These are phyloP conservation scores for Glyptemys insculpta DNA, from an alignment of 2,797 vertebrate genomes.

Conservation along the genomic window DNA sequence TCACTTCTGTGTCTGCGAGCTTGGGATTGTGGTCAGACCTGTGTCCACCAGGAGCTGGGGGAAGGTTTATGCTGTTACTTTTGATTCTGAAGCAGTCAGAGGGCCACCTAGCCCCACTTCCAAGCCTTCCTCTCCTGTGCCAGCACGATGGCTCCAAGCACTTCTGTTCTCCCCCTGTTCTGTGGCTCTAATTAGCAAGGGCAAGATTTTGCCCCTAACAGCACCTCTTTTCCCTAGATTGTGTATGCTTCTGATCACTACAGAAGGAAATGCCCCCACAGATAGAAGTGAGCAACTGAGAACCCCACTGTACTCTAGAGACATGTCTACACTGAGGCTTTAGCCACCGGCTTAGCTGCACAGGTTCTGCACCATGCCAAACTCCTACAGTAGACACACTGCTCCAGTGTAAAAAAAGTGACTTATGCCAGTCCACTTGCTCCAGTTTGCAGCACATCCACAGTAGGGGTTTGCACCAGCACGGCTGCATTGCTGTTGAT, in stretches of 20 bases:
- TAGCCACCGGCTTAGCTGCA: not conserved
- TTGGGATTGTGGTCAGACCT: not conserved
- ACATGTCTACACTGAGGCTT: not conserved
- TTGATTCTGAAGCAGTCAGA: not conserved
- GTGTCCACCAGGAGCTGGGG: not conserved
- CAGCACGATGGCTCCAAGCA: not conserved
- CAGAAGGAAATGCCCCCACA: not conserved
- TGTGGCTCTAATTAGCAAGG: not conserved
- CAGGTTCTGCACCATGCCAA: not conserved
- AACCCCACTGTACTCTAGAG: not conserved
- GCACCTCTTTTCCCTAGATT: no score
- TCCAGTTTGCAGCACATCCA: not conserved
- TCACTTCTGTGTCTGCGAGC: not conserved
- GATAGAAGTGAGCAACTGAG: not conserved
- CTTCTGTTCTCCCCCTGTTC: not conserved
- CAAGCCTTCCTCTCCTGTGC: not conserved
- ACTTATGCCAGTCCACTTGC: not conserved
- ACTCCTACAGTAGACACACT: not conserved
- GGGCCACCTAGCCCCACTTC: not conserved
- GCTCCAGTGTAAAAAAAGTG: no score
- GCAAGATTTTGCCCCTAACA: not conserved
- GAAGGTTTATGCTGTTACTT: not conserved
- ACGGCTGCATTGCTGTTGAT: not conserved
- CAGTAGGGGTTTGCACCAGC: no score
- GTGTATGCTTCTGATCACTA: not conserved